Conservation (phyloP, 1,140 invertebrate genomes). For the Drosophila bifasciata region DNA sequence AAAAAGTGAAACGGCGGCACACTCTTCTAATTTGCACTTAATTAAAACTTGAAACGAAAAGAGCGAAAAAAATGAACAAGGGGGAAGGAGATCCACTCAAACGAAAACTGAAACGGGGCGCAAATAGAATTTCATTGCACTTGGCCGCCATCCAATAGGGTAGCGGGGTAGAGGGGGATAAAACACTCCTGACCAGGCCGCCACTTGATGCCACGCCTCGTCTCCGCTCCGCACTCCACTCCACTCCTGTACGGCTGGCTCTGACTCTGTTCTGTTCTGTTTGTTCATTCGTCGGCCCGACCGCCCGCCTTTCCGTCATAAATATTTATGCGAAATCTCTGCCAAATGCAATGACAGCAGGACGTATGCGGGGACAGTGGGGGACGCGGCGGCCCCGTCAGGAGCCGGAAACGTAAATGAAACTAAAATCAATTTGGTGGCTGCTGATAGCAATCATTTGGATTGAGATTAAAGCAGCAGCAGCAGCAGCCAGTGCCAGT, state of each 20-base stretch:
- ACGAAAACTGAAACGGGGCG: slow-evolving; percentile 44
- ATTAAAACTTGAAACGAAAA: slow-evolving; percentile 63
- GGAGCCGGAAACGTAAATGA: slow-evolving; percentile 72
- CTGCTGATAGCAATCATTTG: slow-evolving; percentile 70
- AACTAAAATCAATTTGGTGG: slow-evolving; percentile 79
- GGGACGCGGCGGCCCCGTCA: not conserved
- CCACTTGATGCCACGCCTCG: slow-evolving; percentile 27
- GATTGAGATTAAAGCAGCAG: slow-evolving; percentile 66
- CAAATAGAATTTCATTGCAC: slow-evolving; percentile 80
- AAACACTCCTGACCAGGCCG: slow-evolving; percentile 22
- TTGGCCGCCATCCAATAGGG: slow-evolving; percentile 65
- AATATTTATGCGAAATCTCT: slow-evolving; percentile 70
- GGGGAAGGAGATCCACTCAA: slow-evolving; percentile 42
- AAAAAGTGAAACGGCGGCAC: slow-evolving; percentile 33
- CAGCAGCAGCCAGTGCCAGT: not conserved
- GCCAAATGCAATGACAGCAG: slow-evolving; percentile 60
- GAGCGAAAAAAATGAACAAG: slow-evolving; percentile 18
- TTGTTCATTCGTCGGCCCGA: no score
- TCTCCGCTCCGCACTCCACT: not conserved
- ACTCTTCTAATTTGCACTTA: slow-evolving; percentile 76
- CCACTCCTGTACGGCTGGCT: no score
- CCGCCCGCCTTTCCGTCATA: slow-evolving; percentile 49
- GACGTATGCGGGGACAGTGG: slow-evolving; percentile 3
- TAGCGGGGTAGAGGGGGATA: not conserved
- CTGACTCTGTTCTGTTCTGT: no score